Evolutionary conservation across 2,797 vertebrate species (phyloP).

Genomic region (Peromyscus melanophrys): DNA sequence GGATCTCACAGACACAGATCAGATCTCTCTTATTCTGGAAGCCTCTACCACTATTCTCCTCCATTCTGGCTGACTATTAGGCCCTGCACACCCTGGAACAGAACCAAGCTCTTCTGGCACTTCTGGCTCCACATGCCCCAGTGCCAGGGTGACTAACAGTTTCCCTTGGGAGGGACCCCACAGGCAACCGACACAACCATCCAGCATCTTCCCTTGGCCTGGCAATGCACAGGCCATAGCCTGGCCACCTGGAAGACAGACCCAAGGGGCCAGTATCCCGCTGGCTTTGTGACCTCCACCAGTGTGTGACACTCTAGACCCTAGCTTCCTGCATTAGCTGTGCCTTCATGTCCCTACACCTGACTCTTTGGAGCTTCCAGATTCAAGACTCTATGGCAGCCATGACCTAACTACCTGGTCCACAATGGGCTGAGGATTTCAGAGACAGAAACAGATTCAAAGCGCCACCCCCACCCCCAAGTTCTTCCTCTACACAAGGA

Average conservation of each 20-base stretch:
- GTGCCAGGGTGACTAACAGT: conserved; percentile 60
- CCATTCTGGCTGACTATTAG: neutral
- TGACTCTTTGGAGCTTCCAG: neutral
- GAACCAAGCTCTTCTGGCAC: neutral
- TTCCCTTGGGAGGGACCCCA: conserved; percentile 74
- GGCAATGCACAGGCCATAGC: neutral
- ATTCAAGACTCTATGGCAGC: neutral
- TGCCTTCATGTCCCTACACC: neutral
- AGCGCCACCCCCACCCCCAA: neutral
- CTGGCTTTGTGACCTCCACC: neutral
- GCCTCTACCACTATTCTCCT: neutral
- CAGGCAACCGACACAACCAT: neutral
- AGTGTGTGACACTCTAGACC: neutral
- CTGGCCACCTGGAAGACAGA: neutral
- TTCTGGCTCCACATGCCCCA: neutral
- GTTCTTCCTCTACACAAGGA: accelerated
- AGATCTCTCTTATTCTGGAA: accelerated
- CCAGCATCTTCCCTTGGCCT: neutral
- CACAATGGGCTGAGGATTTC: neutral
- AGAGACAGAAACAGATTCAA: neutral
- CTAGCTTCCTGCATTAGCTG: neutral
- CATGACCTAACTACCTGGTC: accelerated
- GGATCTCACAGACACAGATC: neutral
- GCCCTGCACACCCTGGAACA: neutral
- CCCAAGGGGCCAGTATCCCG: neutral